Evolutionary conservation across 2,113 vertebrate genomes (phyloP).

Genomic region (Strix uralensis): DNA sequence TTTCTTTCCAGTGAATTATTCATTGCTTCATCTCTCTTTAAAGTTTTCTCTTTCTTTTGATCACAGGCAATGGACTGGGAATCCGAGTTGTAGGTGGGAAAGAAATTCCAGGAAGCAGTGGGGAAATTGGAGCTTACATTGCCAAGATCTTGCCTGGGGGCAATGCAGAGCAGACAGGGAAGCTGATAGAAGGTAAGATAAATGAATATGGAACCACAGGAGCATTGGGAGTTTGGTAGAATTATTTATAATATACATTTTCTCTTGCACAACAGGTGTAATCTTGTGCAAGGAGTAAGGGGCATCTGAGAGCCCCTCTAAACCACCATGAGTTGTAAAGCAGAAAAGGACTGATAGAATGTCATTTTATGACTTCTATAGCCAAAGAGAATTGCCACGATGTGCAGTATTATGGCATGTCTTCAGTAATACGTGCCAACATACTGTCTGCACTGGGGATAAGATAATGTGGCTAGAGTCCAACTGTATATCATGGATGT

Average conservation of each 20-base stretch:
- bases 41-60: constrained; percentile 19
- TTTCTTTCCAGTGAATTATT: constrained; percentile 2
- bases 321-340: background rate
- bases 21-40: background rate
- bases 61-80: constrained; percentile 91
- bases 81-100: constrained; percentile 95
- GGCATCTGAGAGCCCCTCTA: background rate
- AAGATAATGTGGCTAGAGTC: background rate
- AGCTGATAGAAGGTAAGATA: constrained; percentile 90
- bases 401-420: background rate
- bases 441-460: background rate
- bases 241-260: background rate
- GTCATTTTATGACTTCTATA: background rate
- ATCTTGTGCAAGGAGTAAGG: background rate
- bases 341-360: background rate
- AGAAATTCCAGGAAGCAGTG: constrained; percentile 88
- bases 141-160: constrained; percentile 92
- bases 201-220: background rate
- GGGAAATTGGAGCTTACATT: constrained; percentile 95
- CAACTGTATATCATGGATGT: background rate
- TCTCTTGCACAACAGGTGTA: background rate
- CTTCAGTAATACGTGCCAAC: background rate
- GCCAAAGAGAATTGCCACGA: background rate
- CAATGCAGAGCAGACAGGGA: constrained; percentile 88
- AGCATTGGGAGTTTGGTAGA: background rate